These are phyloP conservation scores for Conger conger DNA, from an alignment of 2,113 vertebrate species.

Conservation along the genomic window DNA sequence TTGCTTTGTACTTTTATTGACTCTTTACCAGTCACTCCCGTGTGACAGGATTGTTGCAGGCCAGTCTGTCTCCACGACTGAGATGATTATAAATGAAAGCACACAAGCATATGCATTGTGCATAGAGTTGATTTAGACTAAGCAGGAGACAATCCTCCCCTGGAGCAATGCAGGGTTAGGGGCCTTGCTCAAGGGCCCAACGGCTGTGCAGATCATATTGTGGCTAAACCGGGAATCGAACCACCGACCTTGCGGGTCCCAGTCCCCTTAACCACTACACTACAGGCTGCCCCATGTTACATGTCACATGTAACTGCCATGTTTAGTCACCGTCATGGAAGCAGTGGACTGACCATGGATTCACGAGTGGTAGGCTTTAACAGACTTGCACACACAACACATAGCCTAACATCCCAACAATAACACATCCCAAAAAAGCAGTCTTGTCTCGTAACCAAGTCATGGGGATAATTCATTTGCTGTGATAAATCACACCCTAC, in stretches of 20 bases:
- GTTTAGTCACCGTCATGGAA: neutral
- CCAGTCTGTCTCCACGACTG: neutral
- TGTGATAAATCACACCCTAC: neutral
- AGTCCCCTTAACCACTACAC: too few relatives aligned
- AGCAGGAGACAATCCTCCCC: too few relatives aligned
- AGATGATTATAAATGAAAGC: neutral
- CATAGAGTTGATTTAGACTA: too few relatives aligned
- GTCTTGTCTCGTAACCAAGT: neutral
- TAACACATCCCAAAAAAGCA: neutral
- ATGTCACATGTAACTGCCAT: neutral
- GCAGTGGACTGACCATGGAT: neutral
- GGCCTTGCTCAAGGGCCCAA: too few relatives aligned
- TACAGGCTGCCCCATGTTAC: too few relatives aligned
- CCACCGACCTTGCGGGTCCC: too few relatives aligned
- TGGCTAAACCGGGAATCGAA: too few relatives aligned
- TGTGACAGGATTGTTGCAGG: neutral
- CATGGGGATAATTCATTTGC: neutral
- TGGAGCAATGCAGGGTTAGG: too few relatives aligned
- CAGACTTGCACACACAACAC: neutral
- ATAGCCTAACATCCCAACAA: too few relatives aligned
- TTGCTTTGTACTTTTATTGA: neutral
- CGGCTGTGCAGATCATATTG: too few relatives aligned
- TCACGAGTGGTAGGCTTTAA: neutral
- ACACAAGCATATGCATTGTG: neutral
- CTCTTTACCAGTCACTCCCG: neutral